Conservation (phyloP, 2,797 vertebrate species). For the Crypturellus tataupa region DNA sequence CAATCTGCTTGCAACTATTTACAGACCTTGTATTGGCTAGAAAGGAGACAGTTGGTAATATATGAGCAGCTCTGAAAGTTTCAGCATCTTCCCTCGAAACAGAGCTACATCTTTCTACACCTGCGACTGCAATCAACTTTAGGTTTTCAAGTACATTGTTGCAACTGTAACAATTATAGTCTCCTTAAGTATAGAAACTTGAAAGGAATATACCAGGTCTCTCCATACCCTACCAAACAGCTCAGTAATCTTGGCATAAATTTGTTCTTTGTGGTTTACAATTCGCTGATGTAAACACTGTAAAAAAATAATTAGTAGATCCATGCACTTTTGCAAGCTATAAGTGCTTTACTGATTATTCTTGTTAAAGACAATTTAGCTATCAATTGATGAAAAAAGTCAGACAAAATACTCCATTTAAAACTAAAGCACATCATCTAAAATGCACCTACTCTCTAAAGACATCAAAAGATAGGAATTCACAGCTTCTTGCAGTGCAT, state of each 20-base stretch:
- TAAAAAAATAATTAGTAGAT: neutral
- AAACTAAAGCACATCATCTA: neutral
- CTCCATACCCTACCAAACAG: neutral
- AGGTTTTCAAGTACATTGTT: fast-evolving
- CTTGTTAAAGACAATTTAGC: neutral
- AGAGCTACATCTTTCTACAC: neutral
- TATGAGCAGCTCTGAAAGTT: neutral
- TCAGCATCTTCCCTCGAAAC: neutral
- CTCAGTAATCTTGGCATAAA: neutral
- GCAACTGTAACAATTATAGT: neutral
- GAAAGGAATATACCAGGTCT: neutral
- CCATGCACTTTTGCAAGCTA: neutral
- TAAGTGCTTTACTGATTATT: neutral
- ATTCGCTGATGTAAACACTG: neutral
- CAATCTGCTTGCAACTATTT: neutral
- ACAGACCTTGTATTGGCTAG: neutral
- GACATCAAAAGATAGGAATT: neutral
- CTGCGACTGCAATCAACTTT: neutral
- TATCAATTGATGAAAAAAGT: neutral
- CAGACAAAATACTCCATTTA: neutral
- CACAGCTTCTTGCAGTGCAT: neutral
- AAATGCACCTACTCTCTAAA: neutral
- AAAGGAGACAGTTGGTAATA: neutral
- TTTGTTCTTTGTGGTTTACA: neutral
- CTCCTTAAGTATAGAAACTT: fast-evolving